These are phyloP conservation scores for Himalopsyche japonica DNA, from an alignment of 2,888 invertebrate species.

Conservation along the genomic window DNA sequence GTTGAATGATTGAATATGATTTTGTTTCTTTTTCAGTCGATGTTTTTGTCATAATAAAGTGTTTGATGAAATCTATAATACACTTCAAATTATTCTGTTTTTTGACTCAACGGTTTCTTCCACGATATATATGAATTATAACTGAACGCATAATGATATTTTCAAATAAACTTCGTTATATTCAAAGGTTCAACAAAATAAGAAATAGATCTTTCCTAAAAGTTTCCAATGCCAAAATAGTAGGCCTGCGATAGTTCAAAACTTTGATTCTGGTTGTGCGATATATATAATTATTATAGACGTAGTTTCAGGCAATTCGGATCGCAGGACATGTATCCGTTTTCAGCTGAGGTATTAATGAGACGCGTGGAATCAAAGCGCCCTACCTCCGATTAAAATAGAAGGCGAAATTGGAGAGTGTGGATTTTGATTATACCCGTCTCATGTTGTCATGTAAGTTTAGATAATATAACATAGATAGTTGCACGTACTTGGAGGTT, in stretches of 20 bases:
- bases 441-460: neutral
- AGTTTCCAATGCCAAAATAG: too few relatives aligned
- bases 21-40: too few relatives aligned
- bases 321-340: neutral
- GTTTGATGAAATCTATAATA: too few relatives aligned
- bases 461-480: neutral
- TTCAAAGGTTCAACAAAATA: too few relatives aligned
- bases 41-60: too few relatives aligned
- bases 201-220: too few relatives aligned
- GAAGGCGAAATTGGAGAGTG: neutral
- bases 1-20: too few relatives aligned
- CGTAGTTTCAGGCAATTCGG: neutral
- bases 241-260: neutral
- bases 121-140: too few relatives aligned
- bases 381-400: neutral
- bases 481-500: constrained; percentile 63
- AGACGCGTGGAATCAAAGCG: neutral
- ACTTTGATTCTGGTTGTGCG: neutral
- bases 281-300: neutral
- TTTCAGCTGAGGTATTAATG: neutral
- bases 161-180: too few relatives aligned
- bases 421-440: neutral
- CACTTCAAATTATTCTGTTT: too few relatives aligned
- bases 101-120: too few relatives aligned
- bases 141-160: too few relatives aligned